Conservation (phyloP, 1,140 invertebrate genomes). For the Heliconius hermathena region DNA sequence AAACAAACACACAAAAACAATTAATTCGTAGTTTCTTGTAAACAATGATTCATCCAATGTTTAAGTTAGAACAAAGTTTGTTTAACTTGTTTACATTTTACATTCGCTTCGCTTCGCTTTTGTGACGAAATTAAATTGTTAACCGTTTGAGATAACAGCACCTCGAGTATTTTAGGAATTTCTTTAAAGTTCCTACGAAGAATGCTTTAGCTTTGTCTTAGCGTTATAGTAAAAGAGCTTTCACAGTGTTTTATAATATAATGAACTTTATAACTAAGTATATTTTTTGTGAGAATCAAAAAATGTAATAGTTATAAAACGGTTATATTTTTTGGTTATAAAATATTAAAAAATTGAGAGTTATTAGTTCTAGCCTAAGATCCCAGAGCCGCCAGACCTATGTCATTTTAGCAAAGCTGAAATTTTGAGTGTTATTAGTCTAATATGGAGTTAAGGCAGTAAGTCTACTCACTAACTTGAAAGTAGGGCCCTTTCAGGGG, state of each 20-base stretch:
- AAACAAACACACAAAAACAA: slow-evolving; percentile 16
- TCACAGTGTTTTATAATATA: neutral
- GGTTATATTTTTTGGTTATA: too few relatives aligned
- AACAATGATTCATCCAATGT: slow-evolving; percentile 15
- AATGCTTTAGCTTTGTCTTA: slow-evolving; percentile 7
- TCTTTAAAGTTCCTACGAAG: slow-evolving; percentile 10
- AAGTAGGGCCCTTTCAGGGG: too few relatives aligned
- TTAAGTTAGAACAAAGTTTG: slow-evolving; percentile 7
- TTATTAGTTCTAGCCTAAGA: too few relatives aligned
- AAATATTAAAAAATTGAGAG: too few relatives aligned
- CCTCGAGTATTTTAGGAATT: slow-evolving; percentile 17
- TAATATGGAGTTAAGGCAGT: too few relatives aligned
- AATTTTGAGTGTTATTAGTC: too few relatives aligned
- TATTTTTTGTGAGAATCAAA: too few relatives aligned
- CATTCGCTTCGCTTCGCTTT: slow-evolving; percentile 7
- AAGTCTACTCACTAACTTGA: too few relatives aligned
- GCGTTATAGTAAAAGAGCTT: slow-evolving; percentile 7
- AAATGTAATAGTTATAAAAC: too few relatives aligned
- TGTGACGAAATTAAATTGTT: slow-evolving; percentile 17
- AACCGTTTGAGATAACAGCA: slow-evolving; percentile 19
- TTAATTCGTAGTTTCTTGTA: slow-evolving; percentile 11
- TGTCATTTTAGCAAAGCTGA: too few relatives aligned
- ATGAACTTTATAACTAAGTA: slow-evolving; percentile 6
- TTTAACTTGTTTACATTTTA: slow-evolving; percentile 16
- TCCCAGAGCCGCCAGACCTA: too few relatives aligned